A percentile compares a stretch with the other conserved stretches of the same genome.
Evolutionary conservation across 1,140 invertebrate genomes (phyloP).

Genomic region (Archivesica marissinica): DNA sequence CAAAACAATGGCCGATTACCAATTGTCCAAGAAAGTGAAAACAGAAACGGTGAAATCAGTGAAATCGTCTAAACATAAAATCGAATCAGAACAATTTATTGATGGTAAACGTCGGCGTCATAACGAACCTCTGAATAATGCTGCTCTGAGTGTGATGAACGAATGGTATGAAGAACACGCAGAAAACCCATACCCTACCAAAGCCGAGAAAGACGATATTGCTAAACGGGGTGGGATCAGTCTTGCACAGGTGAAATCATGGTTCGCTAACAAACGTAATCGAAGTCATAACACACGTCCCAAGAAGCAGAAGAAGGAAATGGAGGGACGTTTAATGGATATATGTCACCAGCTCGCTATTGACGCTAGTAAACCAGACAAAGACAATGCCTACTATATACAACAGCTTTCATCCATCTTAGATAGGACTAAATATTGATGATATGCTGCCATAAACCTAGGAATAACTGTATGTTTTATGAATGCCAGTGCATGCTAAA

Average conservation of each 20-base stretch:
- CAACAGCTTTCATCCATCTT: slow-evolving; percentile 77
- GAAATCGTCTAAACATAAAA: slow-evolving; percentile 26
- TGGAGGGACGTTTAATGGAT: slow-evolving; percentile 75
- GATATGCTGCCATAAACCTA: too few species aligned
- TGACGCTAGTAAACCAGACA: slow-evolving; percentile 64
- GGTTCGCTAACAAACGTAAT: slow-evolving; percentile 83
- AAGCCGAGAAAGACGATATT: slow-evolving; percentile 78
- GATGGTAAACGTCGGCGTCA: slow-evolving; percentile 69
- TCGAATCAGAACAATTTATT: background rate
- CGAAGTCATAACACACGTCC: slow-evolving; percentile 81
- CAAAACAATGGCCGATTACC: slow-evolving; percentile 57
- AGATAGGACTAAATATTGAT: slow-evolving; percentile 1
- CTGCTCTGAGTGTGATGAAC: slow-evolving; percentile 76
- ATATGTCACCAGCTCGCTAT: slow-evolving; percentile 77
- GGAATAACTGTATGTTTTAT: background rate
- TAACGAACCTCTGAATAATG: slow-evolving; percentile 77
- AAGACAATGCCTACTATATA: slow-evolving; percentile 78
- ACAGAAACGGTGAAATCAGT: background rate
- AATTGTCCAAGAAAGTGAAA: slow-evolving; percentile 44
- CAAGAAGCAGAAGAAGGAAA: slow-evolving; percentile 79
- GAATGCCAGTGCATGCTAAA: background rate
- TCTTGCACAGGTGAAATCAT: slow-evolving; percentile 80
- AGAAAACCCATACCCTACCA: slow-evolving; percentile 80
- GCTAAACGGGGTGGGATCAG: slow-evolving; percentile 77
- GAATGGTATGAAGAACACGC: slow-evolving; percentile 77